A percentile compares a stretch with the other conserved stretches of the same genome.
phyloP scores from a whole-genome alignment of 2,797 vertebrate genomes.

The Martes flavigula region DNA sequence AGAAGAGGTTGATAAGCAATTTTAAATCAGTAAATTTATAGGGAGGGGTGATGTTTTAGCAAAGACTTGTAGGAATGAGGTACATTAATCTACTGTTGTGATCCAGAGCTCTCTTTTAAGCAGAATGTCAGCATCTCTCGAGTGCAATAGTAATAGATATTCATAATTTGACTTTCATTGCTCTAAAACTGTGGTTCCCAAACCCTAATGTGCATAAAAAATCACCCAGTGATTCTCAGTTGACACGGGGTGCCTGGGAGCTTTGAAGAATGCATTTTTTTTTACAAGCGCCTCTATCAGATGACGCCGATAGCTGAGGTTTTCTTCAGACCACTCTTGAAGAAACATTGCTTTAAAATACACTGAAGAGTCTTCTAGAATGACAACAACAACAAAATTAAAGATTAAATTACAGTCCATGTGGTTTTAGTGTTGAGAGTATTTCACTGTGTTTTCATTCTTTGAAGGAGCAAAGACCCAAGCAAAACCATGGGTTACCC shows the following conservation, averaged over 20 bases:
- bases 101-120: not conserved
- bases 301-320: not conserved
- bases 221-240: slow-evolving; percentile 8
- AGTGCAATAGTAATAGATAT: not conserved
- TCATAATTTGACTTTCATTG: not conserved
- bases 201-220: not conserved
- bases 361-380: slow-evolving; percentile 14
- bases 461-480: slow-evolving; percentile 16
- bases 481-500: slow-evolving; percentile 10
- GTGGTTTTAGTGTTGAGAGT: slow-evolving; percentile 35
- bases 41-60: not conserved
- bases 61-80: not conserved
- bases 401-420: slow-evolving; percentile 18
- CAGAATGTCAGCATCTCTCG: not conserved
- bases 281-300: not conserved
- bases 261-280: not conserved
- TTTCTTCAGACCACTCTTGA: slow-evolving; percentile 3
- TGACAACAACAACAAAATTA: slow-evolving; percentile 31
- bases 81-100: not conserved
- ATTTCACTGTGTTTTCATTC: slow-evolving; percentile 36
- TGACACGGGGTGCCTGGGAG: not conserved
- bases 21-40: not conserved
- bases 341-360: slow-evolving; percentile 37
- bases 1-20: not conserved
- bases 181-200: not conserved